Conservation (phyloP, 2,888 invertebrate genomes). For the Trisateles emortualis region DNA sequence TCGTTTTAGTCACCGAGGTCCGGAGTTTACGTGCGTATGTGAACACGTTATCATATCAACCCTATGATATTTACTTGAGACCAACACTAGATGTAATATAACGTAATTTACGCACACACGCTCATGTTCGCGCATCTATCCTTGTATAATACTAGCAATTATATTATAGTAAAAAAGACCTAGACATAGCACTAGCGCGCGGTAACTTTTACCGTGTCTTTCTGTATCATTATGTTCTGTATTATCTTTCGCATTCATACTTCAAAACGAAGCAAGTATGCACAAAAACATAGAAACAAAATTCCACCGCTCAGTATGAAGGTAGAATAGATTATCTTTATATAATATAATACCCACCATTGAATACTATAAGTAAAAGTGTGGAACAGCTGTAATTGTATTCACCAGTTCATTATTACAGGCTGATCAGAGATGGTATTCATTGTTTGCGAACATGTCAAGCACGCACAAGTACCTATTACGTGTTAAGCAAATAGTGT, state of each 20-base stretch:
- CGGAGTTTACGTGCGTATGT: slow-evolving; percentile 60
- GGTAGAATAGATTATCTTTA: no score
- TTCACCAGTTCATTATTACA: background rate
- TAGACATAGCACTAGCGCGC: no score
- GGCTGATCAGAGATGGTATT: slow-evolving; percentile 6
- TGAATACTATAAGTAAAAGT: no score
- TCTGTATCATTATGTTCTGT: no score
- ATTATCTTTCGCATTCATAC: no score
- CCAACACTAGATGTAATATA: slow-evolving; percentile 63
- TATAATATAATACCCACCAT: no score
- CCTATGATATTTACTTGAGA: slow-evolving; percentile 70
- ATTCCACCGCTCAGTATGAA: no score
- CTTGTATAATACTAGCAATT: background rate
- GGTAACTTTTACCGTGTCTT: no score
- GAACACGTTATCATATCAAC: slow-evolving; percentile 71
- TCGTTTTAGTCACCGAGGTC: slow-evolving; percentile 73
- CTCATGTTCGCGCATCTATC: background rate
- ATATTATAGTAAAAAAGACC: no score
- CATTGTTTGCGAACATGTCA: slow-evolving; percentile 1
- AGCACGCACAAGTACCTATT: no score
- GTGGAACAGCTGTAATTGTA: background rate
- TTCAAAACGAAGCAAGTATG: no score
- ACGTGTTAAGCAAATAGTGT: background rate
- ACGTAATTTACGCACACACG: slow-evolving; percentile 45
- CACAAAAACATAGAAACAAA: no score